These are phyloP conservation scores for Acleris emargana DNA, from an alignment of 2,888 invertebrate genomes.

Conservation along the genomic window DNA sequence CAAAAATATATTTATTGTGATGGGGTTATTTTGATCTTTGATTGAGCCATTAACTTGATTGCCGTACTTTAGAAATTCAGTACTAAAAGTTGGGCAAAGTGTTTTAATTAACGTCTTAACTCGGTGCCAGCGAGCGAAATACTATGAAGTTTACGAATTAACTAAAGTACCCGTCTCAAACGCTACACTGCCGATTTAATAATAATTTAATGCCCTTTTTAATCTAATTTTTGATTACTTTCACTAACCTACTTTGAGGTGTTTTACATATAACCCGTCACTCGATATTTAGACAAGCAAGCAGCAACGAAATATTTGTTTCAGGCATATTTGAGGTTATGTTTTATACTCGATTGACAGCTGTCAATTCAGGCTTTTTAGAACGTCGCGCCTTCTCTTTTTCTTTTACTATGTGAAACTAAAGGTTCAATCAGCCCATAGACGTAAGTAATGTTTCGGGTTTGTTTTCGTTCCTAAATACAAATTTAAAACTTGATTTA, in stretches of 20 bases:
- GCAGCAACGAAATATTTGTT: too few relatives aligned
- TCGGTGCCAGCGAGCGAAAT: constrained; percentile 69
- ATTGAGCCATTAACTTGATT: constrained; percentile 79
- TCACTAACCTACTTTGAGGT: constrained; percentile 7
- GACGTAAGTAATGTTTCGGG: too few relatives aligned
- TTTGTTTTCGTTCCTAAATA: too few relatives aligned
- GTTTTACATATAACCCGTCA: neutral
- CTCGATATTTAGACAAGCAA: too few relatives aligned
- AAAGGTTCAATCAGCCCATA: too few relatives aligned
- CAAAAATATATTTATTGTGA: constrained; percentile 70
- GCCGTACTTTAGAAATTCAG: constrained; percentile 79
- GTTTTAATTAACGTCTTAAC: constrained; percentile 81
- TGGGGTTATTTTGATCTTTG: constrained; percentile 79
- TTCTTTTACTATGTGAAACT: too few relatives aligned
- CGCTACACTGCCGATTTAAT: constrained; percentile 61
- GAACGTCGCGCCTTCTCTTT: too few relatives aligned
- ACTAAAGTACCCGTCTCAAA: constrained; percentile 72
- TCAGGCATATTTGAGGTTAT: too few relatives aligned
- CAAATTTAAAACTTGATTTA: too few relatives aligned
- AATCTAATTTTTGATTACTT: constrained; percentile 39
- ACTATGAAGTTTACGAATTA: constrained; percentile 80
- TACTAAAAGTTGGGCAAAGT: constrained; percentile 79
- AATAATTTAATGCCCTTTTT: constrained; percentile 55
- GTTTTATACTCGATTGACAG: too few relatives aligned
- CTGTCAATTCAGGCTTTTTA: too few relatives aligned